Evolutionary conservation across 1,140 invertebrate genomes (phyloP), one percentile per base, ranked within the genome.

Genomic region (Anadara kagoshimensis): DNA sequence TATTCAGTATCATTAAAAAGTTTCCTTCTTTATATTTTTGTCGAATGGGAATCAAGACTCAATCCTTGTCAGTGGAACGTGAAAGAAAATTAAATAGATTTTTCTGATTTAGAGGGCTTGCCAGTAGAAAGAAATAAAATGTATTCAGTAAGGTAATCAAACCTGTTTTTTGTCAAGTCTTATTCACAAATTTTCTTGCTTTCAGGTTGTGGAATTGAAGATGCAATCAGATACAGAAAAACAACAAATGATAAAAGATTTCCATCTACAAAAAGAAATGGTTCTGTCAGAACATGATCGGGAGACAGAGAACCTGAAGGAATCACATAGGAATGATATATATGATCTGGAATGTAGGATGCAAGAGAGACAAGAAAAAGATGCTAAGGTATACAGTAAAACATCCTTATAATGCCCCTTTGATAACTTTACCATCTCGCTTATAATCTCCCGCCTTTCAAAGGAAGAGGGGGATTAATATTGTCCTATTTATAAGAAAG

Each of bases 191-290:
- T 51, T 29, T 29, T 41, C 0, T 26, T 29, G 36, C 44, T 65
- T 68, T 3, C 71, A 87, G 85, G 58, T 84, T 22, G 77, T 81
- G 59, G 85, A 88, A 61, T 44, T 83, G 22, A 85, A 85, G 66
- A 79, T 85, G 75, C 47, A 59, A 1, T 78, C 78, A 64, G 86
- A 87, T 54, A 79, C 80, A 29, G 85, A 87, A 41, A 85, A 84
- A 59, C 69, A 81, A 3, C 75, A 81, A 36, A 69, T 86, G 72
- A 66, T 88, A 61, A 78, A 82, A 45, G 84, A 87, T 18, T 75
- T 83, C 57, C 84, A 88, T 71, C 53, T 79, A 51, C 82, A 88
- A 69, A 86, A 86, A 44, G 86, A 87, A 47, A 78, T 79, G 64
- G 76, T 83, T 1, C 61, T 80, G 12, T 70, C 67, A 5, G 84